Evolutionary conservation across 2,113 vertebrate species (phyloP), one percentile per base, ranked within the genome.

Genomic region (Chlorodrepanis virens): DNA sequence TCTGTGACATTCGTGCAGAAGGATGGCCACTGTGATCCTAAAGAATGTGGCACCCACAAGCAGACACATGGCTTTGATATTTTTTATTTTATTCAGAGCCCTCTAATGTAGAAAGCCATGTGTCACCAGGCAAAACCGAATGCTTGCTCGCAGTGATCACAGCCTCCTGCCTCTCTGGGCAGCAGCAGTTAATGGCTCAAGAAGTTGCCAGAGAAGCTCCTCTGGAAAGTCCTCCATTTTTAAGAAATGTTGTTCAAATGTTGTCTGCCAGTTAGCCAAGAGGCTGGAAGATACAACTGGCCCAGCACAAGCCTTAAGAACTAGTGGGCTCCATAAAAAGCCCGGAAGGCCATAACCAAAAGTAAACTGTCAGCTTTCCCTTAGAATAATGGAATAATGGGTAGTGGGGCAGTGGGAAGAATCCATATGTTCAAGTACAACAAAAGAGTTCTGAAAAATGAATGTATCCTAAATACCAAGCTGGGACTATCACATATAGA

Each of bases 31-130:
- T 95, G 76, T 95, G 93, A 96, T 97, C 88, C 78, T 82, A 75
- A 97, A 83, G 96, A 96, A 97, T 97, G 96, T 97, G 90, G 86
- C 93, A 97, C 94, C 96, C 96, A 93, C 96, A 96, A 97, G 76
- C 56, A 90, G 83, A 97, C 96, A 96, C 93, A 97, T 96, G 96
- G 96, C 96, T 96, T 96, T 96, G 94, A 97, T 97, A 96, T 92
- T 87, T 83, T 90, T 87, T 93, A 94, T 95, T 97, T 96, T 90
- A 93, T 90, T 96, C 94, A 89, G 92, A 96, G 72, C 64, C 28
- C 65, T 94, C 65, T 92, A 87, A 84, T 94, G 93, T 75, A 84
- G 90, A 93, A 83, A 92, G 69, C 96, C 93, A 82, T 94, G 90
- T 97, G 96, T 96, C 96, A 96, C 86, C 83, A 93, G 77, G 35